phyloP scores from a whole-genome alignment of 2,113 vertebrate species.

The Loxodonta africana region DNA sequence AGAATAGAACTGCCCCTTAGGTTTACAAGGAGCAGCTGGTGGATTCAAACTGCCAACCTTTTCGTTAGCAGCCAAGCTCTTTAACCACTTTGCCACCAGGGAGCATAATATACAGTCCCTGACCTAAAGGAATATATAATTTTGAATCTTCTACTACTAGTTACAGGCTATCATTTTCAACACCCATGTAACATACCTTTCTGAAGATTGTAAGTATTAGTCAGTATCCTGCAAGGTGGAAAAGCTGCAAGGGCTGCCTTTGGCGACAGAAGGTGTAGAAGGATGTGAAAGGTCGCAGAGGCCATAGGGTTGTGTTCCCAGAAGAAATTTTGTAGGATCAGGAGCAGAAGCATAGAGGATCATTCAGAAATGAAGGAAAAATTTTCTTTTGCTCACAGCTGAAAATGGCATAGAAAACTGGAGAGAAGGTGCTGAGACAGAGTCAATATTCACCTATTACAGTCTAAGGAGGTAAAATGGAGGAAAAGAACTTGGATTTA shows the following conservation, averaged over 20 bases:
- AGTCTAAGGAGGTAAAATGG: neutral
- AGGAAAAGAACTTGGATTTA: slow-evolving; percentile 20
- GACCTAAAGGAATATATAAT: slow-evolving; percentile 6
- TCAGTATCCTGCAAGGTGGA: neutral
- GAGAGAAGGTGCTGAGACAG: slow-evolving; percentile 6
- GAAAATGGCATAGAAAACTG: neutral
- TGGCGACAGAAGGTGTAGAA: slow-evolving; percentile 48
- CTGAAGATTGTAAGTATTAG: slow-evolving; percentile 58
- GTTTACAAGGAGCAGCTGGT: too few species aligned
- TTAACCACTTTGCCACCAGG: too few species aligned
- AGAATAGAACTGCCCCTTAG: too few species aligned
- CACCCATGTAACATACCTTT: neutral
- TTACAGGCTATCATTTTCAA: neutral
- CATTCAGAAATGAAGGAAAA: slow-evolving; percentile 44
- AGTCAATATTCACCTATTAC: neutral
- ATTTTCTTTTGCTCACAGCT: neutral
- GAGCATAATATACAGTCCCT: neutral
- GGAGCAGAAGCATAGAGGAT: neutral
- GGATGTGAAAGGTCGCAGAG: neutral
- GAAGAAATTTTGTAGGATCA: slow-evolving; percentile 11
- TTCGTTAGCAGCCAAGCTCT: too few species aligned
- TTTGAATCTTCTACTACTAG: slow-evolving; percentile 9
- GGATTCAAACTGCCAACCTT: too few species aligned
- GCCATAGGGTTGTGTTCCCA: neutral
- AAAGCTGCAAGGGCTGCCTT: slow-evolving; percentile 27